These are phyloP conservation scores for Sycophaga agraensis DNA, from an alignment of 1,140 invertebrate species.

Conservation along the genomic window DNA sequence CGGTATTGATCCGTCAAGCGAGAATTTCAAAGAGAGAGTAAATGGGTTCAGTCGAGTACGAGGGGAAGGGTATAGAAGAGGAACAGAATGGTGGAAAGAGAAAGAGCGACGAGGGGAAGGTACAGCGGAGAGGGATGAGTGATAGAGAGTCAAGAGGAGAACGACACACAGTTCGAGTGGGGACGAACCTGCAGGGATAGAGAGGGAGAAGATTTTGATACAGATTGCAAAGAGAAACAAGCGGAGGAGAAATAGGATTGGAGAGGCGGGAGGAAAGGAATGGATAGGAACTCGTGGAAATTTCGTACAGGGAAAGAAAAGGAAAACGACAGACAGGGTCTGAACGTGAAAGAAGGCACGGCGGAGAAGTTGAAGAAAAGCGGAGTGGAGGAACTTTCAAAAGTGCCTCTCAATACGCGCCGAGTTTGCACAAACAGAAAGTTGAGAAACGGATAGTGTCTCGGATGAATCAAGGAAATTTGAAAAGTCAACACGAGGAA, in stretches of 20 bases:
- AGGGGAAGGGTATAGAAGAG: too few species aligned
- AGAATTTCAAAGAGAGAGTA: slow-evolving; percentile 50
- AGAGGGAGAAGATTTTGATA: slow-evolving; percentile 24
- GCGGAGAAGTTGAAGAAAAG: slow-evolving; percentile 15
- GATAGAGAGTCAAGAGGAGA: slow-evolving; percentile 45
- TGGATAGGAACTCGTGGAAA: neutral
- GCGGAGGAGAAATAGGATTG: neutral
- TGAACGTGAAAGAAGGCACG: neutral
- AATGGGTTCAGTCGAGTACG: slow-evolving; percentile 43
- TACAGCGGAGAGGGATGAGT: slow-evolving; percentile 13
- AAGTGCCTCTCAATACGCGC: slow-evolving; percentile 45
- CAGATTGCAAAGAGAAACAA: neutral
- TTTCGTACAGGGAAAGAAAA: slow-evolving; percentile 4
- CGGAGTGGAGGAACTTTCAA: slow-evolving; percentile 47
- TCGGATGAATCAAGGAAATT: slow-evolving; percentile 52
- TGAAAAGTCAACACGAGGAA: slow-evolving; percentile 45
- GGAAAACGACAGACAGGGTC: neutral
- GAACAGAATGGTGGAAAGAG: slow-evolving; percentile 22
- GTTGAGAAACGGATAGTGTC: slow-evolving; percentile 49
- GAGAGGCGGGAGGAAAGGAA: neutral
- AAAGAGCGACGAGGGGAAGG: slow-evolving; percentile 17
- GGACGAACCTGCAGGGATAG: neutral
- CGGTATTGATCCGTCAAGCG: slow-evolving; percentile 49
- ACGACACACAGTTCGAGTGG: slow-evolving; percentile 23
- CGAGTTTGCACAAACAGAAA: slow-evolving; percentile 50